Evolutionary conservation across 2,888 invertebrate species (phyloP).

Genomic region (Sinelater perroti): DNA sequence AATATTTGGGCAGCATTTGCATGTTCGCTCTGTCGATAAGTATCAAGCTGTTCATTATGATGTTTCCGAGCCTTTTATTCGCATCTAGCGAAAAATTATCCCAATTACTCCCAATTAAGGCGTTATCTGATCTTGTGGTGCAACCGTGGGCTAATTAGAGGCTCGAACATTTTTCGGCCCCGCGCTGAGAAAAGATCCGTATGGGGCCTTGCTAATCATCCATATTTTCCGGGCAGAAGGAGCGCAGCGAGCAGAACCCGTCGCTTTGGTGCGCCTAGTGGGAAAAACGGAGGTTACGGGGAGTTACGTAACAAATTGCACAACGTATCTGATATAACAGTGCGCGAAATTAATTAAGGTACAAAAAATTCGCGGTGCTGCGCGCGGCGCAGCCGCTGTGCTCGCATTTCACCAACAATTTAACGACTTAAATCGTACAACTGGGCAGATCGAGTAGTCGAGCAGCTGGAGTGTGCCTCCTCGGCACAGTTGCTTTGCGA

Average conservation of each 20-base stretch:
- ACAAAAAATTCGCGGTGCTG: conserved; percentile 25
- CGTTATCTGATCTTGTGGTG: too few species aligned
- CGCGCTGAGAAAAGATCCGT: too few species aligned
- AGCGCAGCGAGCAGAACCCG: conserved; percentile 23
- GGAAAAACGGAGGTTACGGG: conserved; percentile 24
- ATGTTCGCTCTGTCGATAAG: too few species aligned
- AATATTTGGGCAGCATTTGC: too few species aligned
- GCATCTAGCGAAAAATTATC: too few species aligned
- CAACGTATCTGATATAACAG: conserved; percentile 34
- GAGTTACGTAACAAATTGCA: conserved; percentile 30
- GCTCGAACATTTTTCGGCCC: too few species aligned
- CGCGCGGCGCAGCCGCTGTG: conserved; percentile 17
- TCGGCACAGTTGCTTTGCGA: conserved; percentile 11
- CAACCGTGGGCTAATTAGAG: too few species aligned
- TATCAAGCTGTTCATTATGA: too few species aligned
- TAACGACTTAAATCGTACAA: conserved; percentile 25
- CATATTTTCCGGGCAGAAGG: too few species aligned
- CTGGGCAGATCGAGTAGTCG: conserved; percentile 22
- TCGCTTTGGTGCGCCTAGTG: conserved; percentile 23
- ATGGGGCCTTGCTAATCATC: too few species aligned
- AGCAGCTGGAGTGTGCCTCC: conserved; percentile 11
- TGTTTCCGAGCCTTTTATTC: too few species aligned
- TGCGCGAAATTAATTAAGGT: conserved; percentile 31
- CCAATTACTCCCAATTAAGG: too few species aligned
- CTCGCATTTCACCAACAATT: conserved; percentile 25